Evolutionary conservation across 2,888 invertebrate genomes (phyloP).

Genomic region (Gerosis bhagava): DNA sequence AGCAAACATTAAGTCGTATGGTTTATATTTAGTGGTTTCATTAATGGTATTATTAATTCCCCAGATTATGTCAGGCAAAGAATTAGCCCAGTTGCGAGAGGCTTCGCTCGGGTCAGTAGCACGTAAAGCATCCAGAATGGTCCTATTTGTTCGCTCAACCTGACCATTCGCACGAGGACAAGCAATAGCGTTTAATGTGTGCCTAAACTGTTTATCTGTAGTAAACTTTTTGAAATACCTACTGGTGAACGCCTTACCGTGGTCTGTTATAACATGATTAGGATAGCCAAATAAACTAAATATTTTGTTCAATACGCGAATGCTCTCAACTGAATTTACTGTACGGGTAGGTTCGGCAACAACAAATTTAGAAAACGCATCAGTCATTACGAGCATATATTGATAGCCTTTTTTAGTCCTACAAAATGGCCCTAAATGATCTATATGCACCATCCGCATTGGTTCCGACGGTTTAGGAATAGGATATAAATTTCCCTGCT

Average conservation of each 20-base stretch:
- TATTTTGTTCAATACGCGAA: slow-evolving; percentile 19
- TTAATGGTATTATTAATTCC: slow-evolving; percentile 37
- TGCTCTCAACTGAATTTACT: slow-evolving; percentile 31
- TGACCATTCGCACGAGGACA: slow-evolving; percentile 36
- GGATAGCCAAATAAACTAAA: slow-evolving; percentile 28
- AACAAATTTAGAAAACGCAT: slow-evolving; percentile 2
- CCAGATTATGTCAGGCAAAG: slow-evolving; percentile 33
- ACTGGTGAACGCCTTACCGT: slow-evolving; percentile 32
- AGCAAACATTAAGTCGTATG: slow-evolving; percentile 36
- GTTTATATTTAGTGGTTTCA: slow-evolving; percentile 19
- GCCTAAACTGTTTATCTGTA: slow-evolving; percentile 31
- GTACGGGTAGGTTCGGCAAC: slow-evolving; percentile 32
- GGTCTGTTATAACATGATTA: slow-evolving; percentile 24
- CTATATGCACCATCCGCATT: slow-evolving; percentile 30
- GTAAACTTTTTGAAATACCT: slow-evolving; percentile 34
- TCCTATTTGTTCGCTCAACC: slow-evolving; percentile 37
- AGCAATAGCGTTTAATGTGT: slow-evolving; percentile 31
- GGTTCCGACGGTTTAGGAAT: slow-evolving; percentile 33
- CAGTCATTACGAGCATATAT: slow-evolving; percentile 32
- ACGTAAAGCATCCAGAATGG: slow-evolving; percentile 31
- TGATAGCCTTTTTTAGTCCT: slow-evolving; percentile 27
- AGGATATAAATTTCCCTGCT: slow-evolving; percentile 30
- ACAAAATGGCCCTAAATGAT: slow-evolving; percentile 33
- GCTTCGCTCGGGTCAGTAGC: slow-evolving; percentile 33
- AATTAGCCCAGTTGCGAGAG: slow-evolving; percentile 35